A percentile compares a stretch with the other conserved stretches of the same genome.
These are phyloP conservation scores for Agrochola macilenta DNA, from an alignment of 2,888 invertebrate species.

Conservation along the genomic window DNA sequence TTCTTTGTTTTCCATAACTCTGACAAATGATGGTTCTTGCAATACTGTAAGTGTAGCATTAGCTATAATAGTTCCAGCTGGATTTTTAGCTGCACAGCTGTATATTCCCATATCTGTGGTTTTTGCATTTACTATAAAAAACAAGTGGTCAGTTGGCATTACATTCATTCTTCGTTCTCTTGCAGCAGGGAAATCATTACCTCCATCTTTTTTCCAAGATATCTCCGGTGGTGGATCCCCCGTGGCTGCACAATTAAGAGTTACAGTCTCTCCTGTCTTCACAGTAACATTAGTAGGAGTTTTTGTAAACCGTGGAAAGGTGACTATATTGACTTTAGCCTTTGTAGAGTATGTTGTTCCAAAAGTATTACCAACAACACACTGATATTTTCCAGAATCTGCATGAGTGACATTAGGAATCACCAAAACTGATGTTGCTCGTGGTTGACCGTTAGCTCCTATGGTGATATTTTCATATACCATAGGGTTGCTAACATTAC, in stretches of 20 bases:
- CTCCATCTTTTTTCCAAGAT: constrained; percentile 97
- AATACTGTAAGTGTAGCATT: constrained; percentile 96
- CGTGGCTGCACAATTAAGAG: constrained; percentile 97
- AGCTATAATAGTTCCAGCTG: constrained; percentile 96
- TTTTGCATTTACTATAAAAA: constrained; percentile 98
- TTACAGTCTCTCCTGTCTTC: constrained; percentile 95
- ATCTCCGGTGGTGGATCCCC: constrained; percentile 97
- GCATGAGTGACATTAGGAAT: constrained; percentile 94
- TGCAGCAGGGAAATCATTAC: constrained; percentile 98
- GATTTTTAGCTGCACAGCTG: constrained; percentile 97
- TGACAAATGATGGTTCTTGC: constrained; percentile 96
- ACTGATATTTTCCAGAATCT: constrained; percentile 97
- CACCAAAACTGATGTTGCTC: constrained; percentile 93
- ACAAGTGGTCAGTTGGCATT: constrained; percentile 97
- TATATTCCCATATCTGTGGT: constrained; percentile 97
- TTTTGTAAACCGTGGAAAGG: constrained; percentile 96
- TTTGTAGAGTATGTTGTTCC: constrained; percentile 97
- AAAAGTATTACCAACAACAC: constrained; percentile 96
- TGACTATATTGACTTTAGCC: constrained; percentile 96
- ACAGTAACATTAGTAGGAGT: constrained; percentile 96
- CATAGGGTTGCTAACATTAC: constrained; percentile 84
- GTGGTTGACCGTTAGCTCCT: constrained; percentile 90
- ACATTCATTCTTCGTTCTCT: constrained; percentile 98
- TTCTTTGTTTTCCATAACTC: constrained; percentile 96
- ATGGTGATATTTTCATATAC: constrained; percentile 87